phyloP scores from a whole-genome alignment of 2,797 vertebrate genomes.

The Manis crassicaudata region DNA sequence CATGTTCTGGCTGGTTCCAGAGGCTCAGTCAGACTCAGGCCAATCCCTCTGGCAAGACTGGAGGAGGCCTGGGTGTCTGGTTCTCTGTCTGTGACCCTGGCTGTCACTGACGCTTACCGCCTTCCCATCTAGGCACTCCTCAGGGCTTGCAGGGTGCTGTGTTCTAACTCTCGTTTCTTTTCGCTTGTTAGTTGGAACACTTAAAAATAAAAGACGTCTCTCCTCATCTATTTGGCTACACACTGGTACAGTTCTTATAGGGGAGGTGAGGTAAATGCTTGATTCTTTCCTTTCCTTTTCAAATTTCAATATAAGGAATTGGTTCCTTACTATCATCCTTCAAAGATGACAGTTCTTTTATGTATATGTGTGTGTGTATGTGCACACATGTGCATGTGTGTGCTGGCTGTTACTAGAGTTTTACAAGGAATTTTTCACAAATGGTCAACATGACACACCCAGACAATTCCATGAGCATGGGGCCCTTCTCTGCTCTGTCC shows the following conservation, averaged over 20 bases:
- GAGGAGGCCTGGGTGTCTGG: neutral
- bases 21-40: neutral
- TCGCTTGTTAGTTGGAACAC: neutral
- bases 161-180: neutral
- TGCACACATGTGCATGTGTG: neutral
- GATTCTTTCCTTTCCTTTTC: neutral
- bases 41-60: neutral
- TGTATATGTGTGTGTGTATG: too few relatives aligned
- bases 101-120: neutral
- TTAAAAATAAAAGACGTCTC: neutral
- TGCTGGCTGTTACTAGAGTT: neutral
- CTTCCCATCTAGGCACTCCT: neutral
- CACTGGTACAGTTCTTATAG: neutral
- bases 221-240: too few relatives aligned
- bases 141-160: neutral
- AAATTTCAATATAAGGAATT: neutral
- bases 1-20: neutral
- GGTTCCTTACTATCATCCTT: neutral
- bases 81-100: neutral
- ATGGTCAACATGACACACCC: neutral
- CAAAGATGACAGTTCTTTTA: neutral
- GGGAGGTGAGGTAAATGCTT: neutral
- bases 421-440: neutral
- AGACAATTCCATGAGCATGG: neutral
- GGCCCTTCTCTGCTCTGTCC: neutral